A percentile compares a stretch with the other conserved stretches of the same genome.
Evolutionary conservation across 2,888 invertebrate genomes (phyloP).

Genomic region (Rambutsinella grinnellia): DNA sequence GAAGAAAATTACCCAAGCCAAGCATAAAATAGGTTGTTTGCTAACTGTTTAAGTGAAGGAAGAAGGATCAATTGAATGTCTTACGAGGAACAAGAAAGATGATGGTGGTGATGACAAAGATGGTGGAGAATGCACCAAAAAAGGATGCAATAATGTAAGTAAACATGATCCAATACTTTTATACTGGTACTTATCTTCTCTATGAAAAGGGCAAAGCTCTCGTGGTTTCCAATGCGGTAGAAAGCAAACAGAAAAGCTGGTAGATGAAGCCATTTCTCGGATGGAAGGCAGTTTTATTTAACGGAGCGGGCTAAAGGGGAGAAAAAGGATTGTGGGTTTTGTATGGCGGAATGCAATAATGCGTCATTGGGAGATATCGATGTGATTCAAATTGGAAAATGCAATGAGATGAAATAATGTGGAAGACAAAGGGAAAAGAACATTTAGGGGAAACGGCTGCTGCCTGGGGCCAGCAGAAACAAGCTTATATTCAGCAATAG

Average conservation of each 20-base stretch:
- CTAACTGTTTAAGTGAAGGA: conserved; percentile 29
- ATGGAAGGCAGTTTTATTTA: conserved; percentile 43
- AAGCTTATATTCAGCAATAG: no score
- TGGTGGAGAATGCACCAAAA: background rate
- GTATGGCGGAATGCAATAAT: background rate
- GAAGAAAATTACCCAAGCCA: no score
- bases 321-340: background rate
- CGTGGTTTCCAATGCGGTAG: background rate
- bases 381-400: background rate
- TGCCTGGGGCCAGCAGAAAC: background rate
- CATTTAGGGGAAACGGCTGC: background rate
- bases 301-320: conserved; percentile 48
- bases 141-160: background rate
- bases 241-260: background rate
- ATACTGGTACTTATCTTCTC: background rate
- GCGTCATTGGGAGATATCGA: background rate
- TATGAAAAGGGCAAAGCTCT: background rate
- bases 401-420: background rate
- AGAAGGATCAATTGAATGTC: conserved; percentile 13
- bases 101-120: background rate
- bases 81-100: background rate
- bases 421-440: background rate
- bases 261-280: background rate
- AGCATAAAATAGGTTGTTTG: conserved; percentile 29
- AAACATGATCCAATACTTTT: background rate